Conservation (phyloP, 2,888 invertebrate genomes). For the Drosophila birchii region DNA sequence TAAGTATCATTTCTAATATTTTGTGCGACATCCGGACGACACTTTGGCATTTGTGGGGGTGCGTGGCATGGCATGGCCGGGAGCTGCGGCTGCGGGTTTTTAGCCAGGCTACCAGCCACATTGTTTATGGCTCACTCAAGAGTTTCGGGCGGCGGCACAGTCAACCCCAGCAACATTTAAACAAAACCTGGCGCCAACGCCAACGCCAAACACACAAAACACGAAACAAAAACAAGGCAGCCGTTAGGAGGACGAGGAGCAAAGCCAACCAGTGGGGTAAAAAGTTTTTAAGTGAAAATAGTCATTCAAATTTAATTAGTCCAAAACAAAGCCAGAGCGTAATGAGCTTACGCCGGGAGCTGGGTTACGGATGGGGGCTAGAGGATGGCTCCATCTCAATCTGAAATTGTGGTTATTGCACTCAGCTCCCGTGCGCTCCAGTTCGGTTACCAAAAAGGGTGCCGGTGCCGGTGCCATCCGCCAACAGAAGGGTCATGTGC, state of each 20-base stretch:
- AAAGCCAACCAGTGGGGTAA: conserved; percentile 53
- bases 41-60: conserved; percentile 72
- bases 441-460: conserved; percentile 54
- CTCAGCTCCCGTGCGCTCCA: conserved; percentile 27
- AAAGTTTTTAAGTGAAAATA: conserved; percentile 82
- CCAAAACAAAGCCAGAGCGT: conserved; percentile 81
- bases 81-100: conserved; percentile 20
- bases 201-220: conserved; percentile 33
- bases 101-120: conserved; percentile 47
- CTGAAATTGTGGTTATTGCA: conserved; percentile 76
- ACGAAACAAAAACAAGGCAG: conserved; percentile 27
- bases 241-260: conserved; percentile 12
- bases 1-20: conserved; percentile 82
- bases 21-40: conserved; percentile 80
- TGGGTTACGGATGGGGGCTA: conserved; percentile 18
- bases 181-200: conserved; percentile 55
- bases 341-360: conserved; percentile 77
- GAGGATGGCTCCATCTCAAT: conserved; percentile 54
- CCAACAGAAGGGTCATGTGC: conserved; percentile 73
- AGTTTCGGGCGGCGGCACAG: conserved; percentile 49
- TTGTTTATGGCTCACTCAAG: conserved; percentile 80
- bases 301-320: conserved; percentile 81
- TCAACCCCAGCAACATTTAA: conserved; percentile 50
- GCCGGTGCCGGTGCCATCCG: conserved; percentile 18
- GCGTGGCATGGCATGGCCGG: conserved; percentile 24